A percentile compares a stretch with the other conserved stretches of the same genome.
Conservation (phyloP, 1,140 invertebrate genomes). For the Lutraria rhynchaena region DNA sequence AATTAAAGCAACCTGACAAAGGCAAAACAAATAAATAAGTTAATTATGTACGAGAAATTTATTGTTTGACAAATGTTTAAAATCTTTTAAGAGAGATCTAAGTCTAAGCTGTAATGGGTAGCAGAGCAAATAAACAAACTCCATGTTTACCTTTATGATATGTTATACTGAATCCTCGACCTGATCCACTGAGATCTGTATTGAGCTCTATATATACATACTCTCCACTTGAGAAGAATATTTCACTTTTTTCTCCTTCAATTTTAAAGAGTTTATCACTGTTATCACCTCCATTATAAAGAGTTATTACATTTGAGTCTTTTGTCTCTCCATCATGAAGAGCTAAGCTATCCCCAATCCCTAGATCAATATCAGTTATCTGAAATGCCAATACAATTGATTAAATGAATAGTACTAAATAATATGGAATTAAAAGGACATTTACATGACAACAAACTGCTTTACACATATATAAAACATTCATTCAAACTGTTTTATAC, state of each 20-base stretch:
- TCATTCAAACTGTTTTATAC: no score
- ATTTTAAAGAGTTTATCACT: not conserved
- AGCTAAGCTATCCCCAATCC: constrained; percentile 15
- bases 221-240: constrained; percentile 35
- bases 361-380: constrained; percentile 27
- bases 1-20: no score
- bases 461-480: no score
- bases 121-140: no score
- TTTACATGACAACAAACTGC: no score
- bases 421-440: not conserved
- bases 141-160: constrained; percentile 58
- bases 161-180: constrained; percentile 47
- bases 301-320: not conserved
- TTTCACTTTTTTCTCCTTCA: not conserved
- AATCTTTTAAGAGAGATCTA: no score
- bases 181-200: constrained; percentile 31
- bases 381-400: no score
- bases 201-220: constrained; percentile 27
- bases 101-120: no score
- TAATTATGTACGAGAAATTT: no score
- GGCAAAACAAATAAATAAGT: no score
- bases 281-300: constrained; percentile 6
- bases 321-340: constrained; percentile 18
- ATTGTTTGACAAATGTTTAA: no score
- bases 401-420: no score